phyloP scores from a whole-genome alignment of 2,888 invertebrate genomes.

The Druceiella hillmani region DNA sequence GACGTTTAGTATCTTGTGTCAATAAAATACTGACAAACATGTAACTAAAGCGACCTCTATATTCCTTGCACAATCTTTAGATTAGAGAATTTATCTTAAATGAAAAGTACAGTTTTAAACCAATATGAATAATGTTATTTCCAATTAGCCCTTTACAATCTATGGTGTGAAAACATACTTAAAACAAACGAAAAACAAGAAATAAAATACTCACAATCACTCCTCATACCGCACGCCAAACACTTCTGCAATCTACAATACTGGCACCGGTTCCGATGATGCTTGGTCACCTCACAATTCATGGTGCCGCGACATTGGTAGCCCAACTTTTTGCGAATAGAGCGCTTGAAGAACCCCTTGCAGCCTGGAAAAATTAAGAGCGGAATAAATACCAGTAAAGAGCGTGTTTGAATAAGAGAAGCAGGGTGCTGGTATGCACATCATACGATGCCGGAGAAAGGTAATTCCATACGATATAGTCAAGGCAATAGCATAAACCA shows the following conservation, averaged over 20 bases:
- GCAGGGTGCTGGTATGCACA: no score
- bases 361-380: slow-evolving; percentile 58
- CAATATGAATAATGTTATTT: slow-evolving; percentile 20
- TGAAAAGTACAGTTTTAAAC: no score
- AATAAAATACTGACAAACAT: no score
- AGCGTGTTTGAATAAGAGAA: no score
- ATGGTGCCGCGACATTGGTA: slow-evolving; percentile 95
- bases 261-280: slow-evolving; percentile 97
- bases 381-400: neutral
- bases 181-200: no score
- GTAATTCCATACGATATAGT: no score
- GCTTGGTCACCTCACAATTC: slow-evolving; percentile 97
- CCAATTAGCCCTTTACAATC: slow-evolving; percentile 15
- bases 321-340: slow-evolving; percentile 93
- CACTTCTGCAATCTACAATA: slow-evolving; percentile 98
- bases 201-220: slow-evolving; percentile 98
- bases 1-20: no score
- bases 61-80: no score
- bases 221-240: slow-evolving; percentile 95
- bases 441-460: no score
- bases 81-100: no score
- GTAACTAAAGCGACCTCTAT: no score
- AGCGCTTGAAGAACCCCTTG: slow-evolving; percentile 97
- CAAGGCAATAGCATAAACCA: no score
- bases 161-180: slow-evolving; percentile 6